A percentile compares a stretch with the other conserved stretches of the same genome.
Evolutionary conservation across 1,140 invertebrate species (phyloP).

Genomic region (Bombus difficillimus): DNA sequence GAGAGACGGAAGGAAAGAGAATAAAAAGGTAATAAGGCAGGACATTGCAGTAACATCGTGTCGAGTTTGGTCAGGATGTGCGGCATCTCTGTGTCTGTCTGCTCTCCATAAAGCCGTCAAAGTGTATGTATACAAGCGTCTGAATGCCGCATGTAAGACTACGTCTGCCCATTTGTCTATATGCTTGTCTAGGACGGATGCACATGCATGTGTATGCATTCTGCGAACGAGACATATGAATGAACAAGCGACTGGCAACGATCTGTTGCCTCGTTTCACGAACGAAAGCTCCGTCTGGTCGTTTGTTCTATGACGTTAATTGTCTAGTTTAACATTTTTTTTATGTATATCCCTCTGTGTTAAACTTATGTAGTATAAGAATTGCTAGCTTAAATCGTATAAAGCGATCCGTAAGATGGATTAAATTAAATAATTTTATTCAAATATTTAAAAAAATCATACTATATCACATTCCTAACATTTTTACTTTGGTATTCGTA

Average conservation of each 20-base stretch:
- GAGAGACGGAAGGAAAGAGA: neutral
- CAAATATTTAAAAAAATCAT: no score
- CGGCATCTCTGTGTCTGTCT: conserved; percentile 46
- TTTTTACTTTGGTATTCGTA: neutral
- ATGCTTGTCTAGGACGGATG: conserved; percentile 47
- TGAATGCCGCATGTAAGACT: conserved; percentile 38
- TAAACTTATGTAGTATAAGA: neutral
- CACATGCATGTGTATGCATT: conserved; percentile 42
- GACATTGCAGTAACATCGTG: conserved; percentile 34
- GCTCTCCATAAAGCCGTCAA: conserved; percentile 37
- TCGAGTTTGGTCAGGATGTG: conserved; percentile 44
- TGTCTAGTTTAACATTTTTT: neutral
- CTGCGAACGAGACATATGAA: conserved; percentile 44
- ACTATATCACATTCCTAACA: neutral
- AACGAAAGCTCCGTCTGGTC: conserved; percentile 17
- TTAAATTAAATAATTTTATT: no score
- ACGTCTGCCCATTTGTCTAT: conserved; percentile 47
- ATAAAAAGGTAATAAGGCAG: conserved; percentile 9
- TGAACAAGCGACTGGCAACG: conserved; percentile 41
- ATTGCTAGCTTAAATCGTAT: neutral
- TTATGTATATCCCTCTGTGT: neutral
- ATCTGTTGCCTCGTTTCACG: conserved; percentile 40
- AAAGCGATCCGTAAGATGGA: neutral
- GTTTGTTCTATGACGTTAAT: conserved; percentile 16
- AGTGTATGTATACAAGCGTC: conserved; percentile 36